Evolutionary conservation across 2,888 invertebrate genomes (phyloP), one percentile per base, ranked within the genome.

Genomic region (Cheilosia impressa): DNA sequence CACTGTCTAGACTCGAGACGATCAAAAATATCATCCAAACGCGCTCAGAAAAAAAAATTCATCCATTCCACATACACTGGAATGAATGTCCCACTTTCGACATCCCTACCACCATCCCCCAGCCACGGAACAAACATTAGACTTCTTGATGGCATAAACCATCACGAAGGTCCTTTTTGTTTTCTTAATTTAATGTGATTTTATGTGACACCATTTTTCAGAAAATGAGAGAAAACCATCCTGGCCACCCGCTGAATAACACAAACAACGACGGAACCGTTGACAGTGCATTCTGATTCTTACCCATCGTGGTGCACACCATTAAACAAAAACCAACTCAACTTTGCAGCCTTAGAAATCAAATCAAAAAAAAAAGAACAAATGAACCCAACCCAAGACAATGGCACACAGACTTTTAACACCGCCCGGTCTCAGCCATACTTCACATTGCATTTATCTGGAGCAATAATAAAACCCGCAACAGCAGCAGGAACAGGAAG

Each of bases 391-490:
- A 72, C 57, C 71, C 66, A 79, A 62, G 58, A 84, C 68, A 73
- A 75, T 45, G 43, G 53, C 57, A 27, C 73, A 75, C 68, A n/a
- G 27, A 73, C 41, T 65, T 72, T 43, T 34, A 78, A 55, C 63
- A 19, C 50, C 41, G 9, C 17, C 43, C 62, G 24, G 52, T 17
- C 34, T 19, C 75, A 50, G 50, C 57, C 68, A 79, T 83, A 57
- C 83, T 83, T 79, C 63, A 84, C 69, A 69, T 69, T 63, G 63
- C 68, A 63, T 83, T 78, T 83, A 83, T 73, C 83, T 68, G 55
- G 34, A 68, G 68, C 68, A 79, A 84, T 73, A 79, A 73, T 75
- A 38, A 73, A 79, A 79, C 62, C 83, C 79, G 66, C 78, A 83
- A 34, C 50, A 62, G 57, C 27, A 62, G 34, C 76, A 24, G 43